These are phyloP conservation scores for Tortricodes alternella DNA, from an alignment of 2,888 invertebrate species.

Conservation along the genomic window DNA sequence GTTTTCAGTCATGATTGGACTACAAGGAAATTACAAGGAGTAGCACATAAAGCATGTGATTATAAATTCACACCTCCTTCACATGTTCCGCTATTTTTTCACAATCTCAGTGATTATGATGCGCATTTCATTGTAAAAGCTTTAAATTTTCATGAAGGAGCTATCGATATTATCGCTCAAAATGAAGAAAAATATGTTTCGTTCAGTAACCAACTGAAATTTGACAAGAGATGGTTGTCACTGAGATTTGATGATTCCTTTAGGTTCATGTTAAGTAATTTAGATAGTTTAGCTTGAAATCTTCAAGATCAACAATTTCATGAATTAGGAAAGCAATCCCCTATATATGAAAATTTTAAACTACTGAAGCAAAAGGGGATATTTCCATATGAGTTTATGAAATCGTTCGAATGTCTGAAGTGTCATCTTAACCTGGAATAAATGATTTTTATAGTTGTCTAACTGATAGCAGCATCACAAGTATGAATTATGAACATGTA, in stretches of 20 bases:
- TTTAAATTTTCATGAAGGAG: constrained; percentile 26
- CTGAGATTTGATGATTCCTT: constrained; percentile 17
- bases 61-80: constrained; percentile 3
- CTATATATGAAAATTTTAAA: not conserved
- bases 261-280: constrained; percentile 3
- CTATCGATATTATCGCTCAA: constrained; percentile 29
- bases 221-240: not conserved
- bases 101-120: constrained; percentile 31
- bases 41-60: constrained; percentile 12
- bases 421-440: constrained; percentile 2
- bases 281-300: constrained; percentile 17
- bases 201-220: not conserved
- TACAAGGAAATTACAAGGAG: not conserved
- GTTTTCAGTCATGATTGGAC: not conserved
- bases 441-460: constrained; percentile 26
- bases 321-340: not conserved
- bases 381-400: constrained; percentile 28
- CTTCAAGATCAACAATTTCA: constrained; percentile 14
- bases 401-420: constrained; percentile 4
- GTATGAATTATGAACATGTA: constrained; percentile 21
- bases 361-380: constrained; percentile 17
- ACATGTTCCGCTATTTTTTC: constrained; percentile 16
- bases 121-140: constrained; percentile 32
- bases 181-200: constrained; percentile 32
- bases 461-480: not conserved